Conservation (phyloP, 2,113 vertebrate genomes). For the Aviceda subcristata region DNA sequence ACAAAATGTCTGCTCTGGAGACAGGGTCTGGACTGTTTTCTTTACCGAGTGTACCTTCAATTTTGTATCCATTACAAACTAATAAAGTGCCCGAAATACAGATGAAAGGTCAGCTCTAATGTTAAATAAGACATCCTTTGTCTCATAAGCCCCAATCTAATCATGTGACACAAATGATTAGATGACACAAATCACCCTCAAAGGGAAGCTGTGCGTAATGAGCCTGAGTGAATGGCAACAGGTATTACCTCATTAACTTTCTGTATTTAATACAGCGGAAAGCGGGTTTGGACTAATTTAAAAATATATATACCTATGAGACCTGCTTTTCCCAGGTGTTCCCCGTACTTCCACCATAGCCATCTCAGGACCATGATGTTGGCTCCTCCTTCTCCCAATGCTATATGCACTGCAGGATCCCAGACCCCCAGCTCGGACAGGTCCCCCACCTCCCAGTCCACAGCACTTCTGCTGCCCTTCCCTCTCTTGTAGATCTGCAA, state of each 20-base stretch:
- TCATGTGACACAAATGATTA: background rate
- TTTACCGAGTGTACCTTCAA: background rate
- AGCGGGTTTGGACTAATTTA: background rate
- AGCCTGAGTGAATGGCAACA: background rate
- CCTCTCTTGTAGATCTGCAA: background rate
- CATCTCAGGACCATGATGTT: background rate
- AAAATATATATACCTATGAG: background rate
- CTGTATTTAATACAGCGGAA: background rate
- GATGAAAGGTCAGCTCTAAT: background rate
- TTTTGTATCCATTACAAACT: background rate
- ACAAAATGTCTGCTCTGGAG: background rate
- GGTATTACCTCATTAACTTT: background rate
- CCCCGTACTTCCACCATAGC: background rate
- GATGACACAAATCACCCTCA: background rate
- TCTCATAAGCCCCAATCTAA: background rate
- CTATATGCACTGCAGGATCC: background rate
- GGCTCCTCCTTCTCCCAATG: fast-evolving
- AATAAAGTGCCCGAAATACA: background rate
- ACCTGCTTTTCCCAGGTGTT: background rate
- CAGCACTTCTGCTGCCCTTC: background rate
- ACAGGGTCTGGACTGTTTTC: background rate
- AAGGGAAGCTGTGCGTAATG: background rate
- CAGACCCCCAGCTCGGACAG: fast-evolving
- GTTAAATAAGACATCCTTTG: background rate
- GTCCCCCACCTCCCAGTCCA: background rate